A percentile compares a stretch with the other conserved stretches of the same genome.
These are phyloP conservation scores for Paradoxurus hermaphroditus DNA, from an alignment of 2,113 vertebrate genomes.

Conservation along the genomic window DNA sequence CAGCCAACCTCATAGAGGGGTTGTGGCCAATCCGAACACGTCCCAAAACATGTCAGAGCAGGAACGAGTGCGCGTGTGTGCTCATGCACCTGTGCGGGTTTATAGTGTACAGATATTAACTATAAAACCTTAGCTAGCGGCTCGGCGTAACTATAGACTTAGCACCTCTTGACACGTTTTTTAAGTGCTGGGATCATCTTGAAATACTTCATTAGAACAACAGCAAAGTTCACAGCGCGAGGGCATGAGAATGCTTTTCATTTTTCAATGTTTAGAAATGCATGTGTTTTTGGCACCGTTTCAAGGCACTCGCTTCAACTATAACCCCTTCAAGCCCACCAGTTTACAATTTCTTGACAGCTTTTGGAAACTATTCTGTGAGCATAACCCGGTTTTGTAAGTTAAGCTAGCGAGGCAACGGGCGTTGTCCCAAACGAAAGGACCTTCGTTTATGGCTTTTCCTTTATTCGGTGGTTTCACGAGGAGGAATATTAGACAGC, in stretches of 20 bases:
- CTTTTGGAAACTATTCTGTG: not conserved
- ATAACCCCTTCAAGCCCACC: not conserved
- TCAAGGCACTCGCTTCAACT: not conserved
- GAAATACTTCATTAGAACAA: slow-evolving; percentile 1
- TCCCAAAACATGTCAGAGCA: not conserved
- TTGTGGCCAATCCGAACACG: not conserved
- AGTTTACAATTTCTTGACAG: slow-evolving; percentile 8
- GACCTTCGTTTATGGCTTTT: not conserved
- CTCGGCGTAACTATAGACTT: not conserved
- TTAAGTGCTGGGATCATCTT: not conserved
- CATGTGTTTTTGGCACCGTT: not conserved
- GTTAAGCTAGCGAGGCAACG: not conserved
- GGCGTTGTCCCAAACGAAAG: not conserved
- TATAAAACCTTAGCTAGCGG: not conserved
- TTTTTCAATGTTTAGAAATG: not conserved
- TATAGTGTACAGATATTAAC: not conserved
- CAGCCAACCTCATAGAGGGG: not conserved
- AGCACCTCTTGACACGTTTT: not conserved
- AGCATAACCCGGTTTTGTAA: not conserved
- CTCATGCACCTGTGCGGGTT: not conserved
- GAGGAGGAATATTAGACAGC: not conserved
- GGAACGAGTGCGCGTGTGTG: not conserved
- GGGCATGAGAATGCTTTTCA: not conserved
- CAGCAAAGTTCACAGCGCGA: not conserved
- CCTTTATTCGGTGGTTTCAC: not conserved